Evolutionary conservation across 2,888 invertebrate species (phyloP), one percentile per base, ranked within the genome.

Genomic region (Phortica okadai): DNA sequence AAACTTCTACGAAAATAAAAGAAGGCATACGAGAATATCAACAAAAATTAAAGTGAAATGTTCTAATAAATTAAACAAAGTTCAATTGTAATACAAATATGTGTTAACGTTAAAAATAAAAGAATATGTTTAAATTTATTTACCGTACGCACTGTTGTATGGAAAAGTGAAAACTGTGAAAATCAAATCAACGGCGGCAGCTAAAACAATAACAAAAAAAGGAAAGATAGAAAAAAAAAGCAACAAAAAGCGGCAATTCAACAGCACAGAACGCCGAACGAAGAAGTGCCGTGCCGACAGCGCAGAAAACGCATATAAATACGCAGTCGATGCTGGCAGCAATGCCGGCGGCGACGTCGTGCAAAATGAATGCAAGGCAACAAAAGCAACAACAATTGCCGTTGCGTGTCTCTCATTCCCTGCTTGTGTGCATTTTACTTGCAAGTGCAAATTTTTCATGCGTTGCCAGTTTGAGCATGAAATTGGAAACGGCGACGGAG

Each of bases 381-480:
- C n/a, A 25, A 62, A n/a, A 16, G 16, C 10, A 25, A 62, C 62
- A 16, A 11, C 10, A 25, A 25, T 2, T 62, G 62, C 25, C 25
- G 62, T 25, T 62, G 7, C 62, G 33, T 33, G 1, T 33, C 3
- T 33, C 33, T 33, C 33, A 4, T 33, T 62, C 25, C 25, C 7
- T 50, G 7, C 6, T 21, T 25, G 62, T 8, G 16, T 62, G 62
- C 25, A 62, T 25, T 11, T 16, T 62, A 11, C 10, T 62, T 3
- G 25, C 25, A 62, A 25, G 21, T 25, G 25, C 62, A 25, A 62
- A 62, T 62, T 25, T 62, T 10, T 62, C 21, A 62, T 62, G 62
- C 62, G 62, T 62, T 25, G 25, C 62, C 16, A 25, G 62, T 62
- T 21, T 62, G 21, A 62, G 62, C 62, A 25, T 62, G 33, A 62